Percentiles rank a stretch among this genome's conserved stretches.
Conservation (phyloP, 1,140 invertebrate species). For the Oedothorax gibbosus region DNA sequence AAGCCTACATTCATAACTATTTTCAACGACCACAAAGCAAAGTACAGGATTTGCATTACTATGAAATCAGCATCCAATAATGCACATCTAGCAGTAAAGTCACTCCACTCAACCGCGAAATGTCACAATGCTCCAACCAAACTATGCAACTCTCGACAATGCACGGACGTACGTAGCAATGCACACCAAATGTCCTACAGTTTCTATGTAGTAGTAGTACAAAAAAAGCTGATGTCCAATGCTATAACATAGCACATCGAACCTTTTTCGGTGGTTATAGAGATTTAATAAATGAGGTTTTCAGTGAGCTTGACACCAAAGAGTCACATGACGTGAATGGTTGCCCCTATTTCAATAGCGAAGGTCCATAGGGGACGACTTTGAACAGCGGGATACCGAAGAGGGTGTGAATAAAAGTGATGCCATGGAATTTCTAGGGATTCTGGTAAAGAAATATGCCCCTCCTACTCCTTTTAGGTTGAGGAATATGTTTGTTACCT, state of each 20-base stretch:
- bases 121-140: constrained; percentile 25
- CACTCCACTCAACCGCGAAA: constrained; percentile 30
- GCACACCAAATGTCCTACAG: constrained; percentile 18
- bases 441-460: background rate
- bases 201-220: background rate
- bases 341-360: background rate
- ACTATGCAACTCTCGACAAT: constrained; percentile 32
- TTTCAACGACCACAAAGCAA: too few relatives aligned
- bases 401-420: background rate
- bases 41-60: too few relatives aligned
- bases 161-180: constrained; percentile 17
- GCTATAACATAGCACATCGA: too few relatives aligned
- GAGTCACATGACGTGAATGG: constrained; percentile 9
- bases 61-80: too few relatives aligned
- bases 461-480: background rate
- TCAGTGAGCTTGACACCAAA: constrained; percentile 35
- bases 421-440: constrained; percentile 4
- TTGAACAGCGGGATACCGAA: constrained; percentile 3
- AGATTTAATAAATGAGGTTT: constrained; percentile 41
- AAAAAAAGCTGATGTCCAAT: too few relatives aligned
- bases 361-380: background rate
- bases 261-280: too few relatives aligned
- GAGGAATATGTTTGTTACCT: background rate
- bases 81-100: background rate
- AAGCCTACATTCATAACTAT: too few relatives aligned